phyloP scores from a whole-genome alignment of 1,140 invertebrate species.

The Tetramorium alpestre region DNA sequence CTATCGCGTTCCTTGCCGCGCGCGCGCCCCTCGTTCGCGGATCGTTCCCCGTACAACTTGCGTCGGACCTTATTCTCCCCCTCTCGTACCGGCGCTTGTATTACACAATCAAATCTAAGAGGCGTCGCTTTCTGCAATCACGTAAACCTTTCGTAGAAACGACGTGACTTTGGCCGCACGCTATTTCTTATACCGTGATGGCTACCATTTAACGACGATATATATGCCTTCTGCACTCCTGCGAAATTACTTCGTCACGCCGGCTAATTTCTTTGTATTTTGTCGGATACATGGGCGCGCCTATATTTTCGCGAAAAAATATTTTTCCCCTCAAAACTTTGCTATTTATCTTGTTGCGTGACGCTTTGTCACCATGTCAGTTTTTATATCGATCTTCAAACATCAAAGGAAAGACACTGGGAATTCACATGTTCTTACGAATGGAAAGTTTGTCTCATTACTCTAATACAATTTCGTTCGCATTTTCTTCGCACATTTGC shows the following conservation, averaged over 20 bases:
- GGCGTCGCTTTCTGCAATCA: constrained; percentile 62
- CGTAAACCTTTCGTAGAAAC: constrained; percentile 67
- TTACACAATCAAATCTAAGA: constrained; percentile 71
- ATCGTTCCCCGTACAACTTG: constrained; percentile 30
- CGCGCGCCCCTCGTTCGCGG: neutral
- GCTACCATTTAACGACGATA: constrained; percentile 54
- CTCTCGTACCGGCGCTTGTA: constrained; percentile 18
- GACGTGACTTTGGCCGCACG: constrained; percentile 61
- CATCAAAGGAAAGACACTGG: neutral
- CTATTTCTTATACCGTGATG: constrained; percentile 68
- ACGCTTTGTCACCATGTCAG: neutral
- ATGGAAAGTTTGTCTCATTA: neutral
- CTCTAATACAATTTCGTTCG: neutral
- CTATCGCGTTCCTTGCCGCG: neutral
- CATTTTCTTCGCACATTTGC: neutral
- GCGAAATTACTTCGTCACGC: constrained; percentile 55
- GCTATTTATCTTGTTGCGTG: constrained; percentile 19
- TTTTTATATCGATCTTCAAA: neutral
- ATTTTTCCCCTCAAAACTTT: constrained; percentile 10
- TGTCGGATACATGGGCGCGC: neutral
- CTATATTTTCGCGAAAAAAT: neutral
- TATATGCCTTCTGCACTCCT: constrained; percentile 41
- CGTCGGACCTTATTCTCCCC: neutral
- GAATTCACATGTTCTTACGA: neutral
- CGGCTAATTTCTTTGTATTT: constrained; percentile 54